Evolutionary conservation across 2,888 invertebrate species (phyloP).

Genomic region (Xestia c-nigrum): DNA sequence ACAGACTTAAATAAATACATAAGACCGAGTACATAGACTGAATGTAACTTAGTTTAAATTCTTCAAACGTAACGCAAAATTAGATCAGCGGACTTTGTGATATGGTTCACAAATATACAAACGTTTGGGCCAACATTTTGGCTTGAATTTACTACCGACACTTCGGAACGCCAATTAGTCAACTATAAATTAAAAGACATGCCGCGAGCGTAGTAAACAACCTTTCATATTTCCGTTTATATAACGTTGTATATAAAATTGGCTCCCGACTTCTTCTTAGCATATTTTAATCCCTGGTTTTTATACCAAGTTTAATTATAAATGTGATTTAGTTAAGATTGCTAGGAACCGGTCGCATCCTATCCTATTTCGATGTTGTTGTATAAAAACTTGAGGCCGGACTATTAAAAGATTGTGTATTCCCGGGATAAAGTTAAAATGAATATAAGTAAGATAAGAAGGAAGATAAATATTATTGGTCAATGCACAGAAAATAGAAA

Average conservation of each 20-base stretch:
- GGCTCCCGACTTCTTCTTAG: conserved; percentile 46
- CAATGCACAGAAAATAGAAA: conserved; percentile 24
- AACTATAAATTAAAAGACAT: conserved; percentile 45
- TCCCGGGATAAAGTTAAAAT: conserved; percentile 14
- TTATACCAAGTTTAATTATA: conserved; percentile 52
- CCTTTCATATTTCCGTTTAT: conserved; percentile 52
- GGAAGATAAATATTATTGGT: conserved; percentile 17
- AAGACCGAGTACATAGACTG: conserved; percentile 21
- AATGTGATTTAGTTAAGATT: conserved; percentile 45
- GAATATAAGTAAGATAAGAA: conserved; percentile 28
- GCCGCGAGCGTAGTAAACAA: conserved; percentile 36
- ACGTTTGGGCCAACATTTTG: conserved; percentile 36
- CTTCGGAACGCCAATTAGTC: conserved; percentile 62
- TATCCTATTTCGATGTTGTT: conserved; percentile 27
- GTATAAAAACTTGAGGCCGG: conserved; percentile 23
- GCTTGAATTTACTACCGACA: conserved; percentile 57
- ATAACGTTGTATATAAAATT: conserved; percentile 63
- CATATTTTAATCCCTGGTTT: conserved; percentile 58
- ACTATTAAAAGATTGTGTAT: conserved; percentile 38
- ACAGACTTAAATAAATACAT: conserved; percentile 37
- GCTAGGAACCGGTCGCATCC: conserved; percentile 1
- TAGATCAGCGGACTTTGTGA: conserved; percentile 48
- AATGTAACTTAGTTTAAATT: conserved; percentile 51
- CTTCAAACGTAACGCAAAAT: conserved; percentile 47
- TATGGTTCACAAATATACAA: conserved; percentile 38